Evolutionary conservation across 2,797 vertebrate genomes (phyloP).

Genomic region (Sylvilagus floridanus): DNA sequence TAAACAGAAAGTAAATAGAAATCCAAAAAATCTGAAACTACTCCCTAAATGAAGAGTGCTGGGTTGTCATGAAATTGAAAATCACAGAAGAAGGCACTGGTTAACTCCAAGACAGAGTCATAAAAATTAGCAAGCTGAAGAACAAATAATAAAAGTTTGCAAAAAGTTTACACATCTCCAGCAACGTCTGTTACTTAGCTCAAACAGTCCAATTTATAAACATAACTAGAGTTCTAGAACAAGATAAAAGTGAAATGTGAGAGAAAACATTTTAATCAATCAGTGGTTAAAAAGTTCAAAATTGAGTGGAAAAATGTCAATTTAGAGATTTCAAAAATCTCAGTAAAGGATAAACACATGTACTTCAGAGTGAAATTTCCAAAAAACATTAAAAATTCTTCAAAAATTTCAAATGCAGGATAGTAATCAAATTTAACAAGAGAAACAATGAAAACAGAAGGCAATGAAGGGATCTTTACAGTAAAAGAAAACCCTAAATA

Average conservation of each 20-base stretch:
- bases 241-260: background rate
- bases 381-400: background rate
- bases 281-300: background rate
- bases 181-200: background rate
- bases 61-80: background rate
- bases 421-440: background rate
- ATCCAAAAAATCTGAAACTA: background rate
- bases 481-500: background rate
- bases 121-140: background rate
- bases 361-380: background rate
- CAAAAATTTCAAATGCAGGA: background rate
- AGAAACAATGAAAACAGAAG: background rate
- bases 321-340: background rate
- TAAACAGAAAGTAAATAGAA: background rate
- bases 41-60: background rate
- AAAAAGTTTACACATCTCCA: background rate
- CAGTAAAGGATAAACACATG: background rate
- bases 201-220: background rate
- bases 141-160: background rate
- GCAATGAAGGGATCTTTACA: background rate
- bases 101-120: background rate
- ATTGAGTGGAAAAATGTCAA: background rate
- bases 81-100: background rate
- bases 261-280: background rate
- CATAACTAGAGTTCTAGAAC: background rate